Evolutionary conservation across 2,888 invertebrate species (phyloP).

Genomic region (Poecilus cupreus): DNA sequence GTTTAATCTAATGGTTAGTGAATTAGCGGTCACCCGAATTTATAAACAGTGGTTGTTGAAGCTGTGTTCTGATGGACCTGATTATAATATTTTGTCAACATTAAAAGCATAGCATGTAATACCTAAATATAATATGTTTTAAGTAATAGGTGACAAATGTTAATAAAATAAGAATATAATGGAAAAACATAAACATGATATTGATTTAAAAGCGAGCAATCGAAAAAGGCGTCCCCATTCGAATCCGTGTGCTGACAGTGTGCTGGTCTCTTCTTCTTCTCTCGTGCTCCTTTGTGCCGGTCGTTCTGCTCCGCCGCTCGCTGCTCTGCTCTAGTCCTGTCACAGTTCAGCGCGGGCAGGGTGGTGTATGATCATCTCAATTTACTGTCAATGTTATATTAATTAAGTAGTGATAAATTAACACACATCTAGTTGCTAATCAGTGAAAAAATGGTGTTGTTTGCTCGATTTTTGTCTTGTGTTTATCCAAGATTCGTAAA

Average conservation of each 20-base stretch:
- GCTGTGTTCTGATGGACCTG: not conserved
- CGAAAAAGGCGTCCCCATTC: constrained; percentile 48
- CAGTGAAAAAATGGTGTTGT: constrained; percentile 52
- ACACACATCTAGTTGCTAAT: constrained; percentile 48
- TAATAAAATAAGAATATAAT: not conserved
- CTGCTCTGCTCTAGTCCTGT: constrained; percentile 63
- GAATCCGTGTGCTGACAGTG: constrained; percentile 43
- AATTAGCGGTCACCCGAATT: too few relatives aligned
- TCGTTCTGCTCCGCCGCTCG: constrained; percentile 63
- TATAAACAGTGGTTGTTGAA: not conserved
- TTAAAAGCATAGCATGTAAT: not conserved
- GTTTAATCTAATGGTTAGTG: too few relatives aligned
- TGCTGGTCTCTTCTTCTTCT: constrained; percentile 57
- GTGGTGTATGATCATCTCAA: constrained; percentile 64
- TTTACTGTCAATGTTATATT: constrained; percentile 56
- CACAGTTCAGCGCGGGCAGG: constrained; percentile 66
- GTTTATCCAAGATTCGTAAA: constrained; percentile 55
- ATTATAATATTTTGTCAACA: not conserved
- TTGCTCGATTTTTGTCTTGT: constrained; percentile 45
- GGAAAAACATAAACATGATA: constrained; percentile 28
- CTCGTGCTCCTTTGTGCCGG: constrained; percentile 63
- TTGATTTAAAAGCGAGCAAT: constrained; percentile 34
- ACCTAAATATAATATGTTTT: not conserved
- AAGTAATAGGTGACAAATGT: too few relatives aligned
- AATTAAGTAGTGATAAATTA: constrained; percentile 58